Conservation (phyloP, 2,113 vertebrate genomes). For the Oenanthe oenanthe region DNA sequence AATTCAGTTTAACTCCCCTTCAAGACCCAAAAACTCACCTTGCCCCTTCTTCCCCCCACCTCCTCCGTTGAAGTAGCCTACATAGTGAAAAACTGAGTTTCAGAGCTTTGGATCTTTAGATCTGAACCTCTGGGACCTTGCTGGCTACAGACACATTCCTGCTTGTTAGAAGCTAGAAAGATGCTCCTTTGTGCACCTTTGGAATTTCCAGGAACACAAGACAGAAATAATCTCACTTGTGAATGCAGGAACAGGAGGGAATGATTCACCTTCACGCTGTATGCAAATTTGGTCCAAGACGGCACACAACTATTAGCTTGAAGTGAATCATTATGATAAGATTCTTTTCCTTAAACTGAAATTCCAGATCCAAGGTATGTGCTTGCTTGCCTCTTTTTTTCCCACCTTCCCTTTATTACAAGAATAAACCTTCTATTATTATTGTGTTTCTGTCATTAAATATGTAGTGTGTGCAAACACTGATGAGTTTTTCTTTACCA, state of each 20-base stretch:
- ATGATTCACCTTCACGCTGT: neutral
- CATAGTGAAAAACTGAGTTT: neutral
- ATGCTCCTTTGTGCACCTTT: neutral
- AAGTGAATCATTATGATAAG: neutral
- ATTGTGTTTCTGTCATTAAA: neutral
- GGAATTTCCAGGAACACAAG: neutral
- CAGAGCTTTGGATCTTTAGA: neutral
- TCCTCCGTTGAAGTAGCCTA: neutral
- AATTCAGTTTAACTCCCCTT: neutral
- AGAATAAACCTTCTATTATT: neutral
- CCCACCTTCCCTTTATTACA: neutral
- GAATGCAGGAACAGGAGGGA: neutral
- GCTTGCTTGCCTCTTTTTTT: neutral
- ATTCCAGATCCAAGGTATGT: neutral
- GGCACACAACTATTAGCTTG: neutral
- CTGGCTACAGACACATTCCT: neutral
- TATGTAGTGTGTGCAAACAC: neutral
- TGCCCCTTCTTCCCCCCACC: neutral
- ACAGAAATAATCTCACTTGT: neutral
- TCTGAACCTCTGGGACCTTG: neutral
- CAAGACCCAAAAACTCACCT: neutral
- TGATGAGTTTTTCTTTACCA: neutral
- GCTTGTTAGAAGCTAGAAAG: neutral
- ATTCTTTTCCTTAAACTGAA: neutral
- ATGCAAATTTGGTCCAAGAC: neutral